Base-by-base conservation (phyloP, 2,888 invertebrate species). In the Panorpa germanica region DNA sequence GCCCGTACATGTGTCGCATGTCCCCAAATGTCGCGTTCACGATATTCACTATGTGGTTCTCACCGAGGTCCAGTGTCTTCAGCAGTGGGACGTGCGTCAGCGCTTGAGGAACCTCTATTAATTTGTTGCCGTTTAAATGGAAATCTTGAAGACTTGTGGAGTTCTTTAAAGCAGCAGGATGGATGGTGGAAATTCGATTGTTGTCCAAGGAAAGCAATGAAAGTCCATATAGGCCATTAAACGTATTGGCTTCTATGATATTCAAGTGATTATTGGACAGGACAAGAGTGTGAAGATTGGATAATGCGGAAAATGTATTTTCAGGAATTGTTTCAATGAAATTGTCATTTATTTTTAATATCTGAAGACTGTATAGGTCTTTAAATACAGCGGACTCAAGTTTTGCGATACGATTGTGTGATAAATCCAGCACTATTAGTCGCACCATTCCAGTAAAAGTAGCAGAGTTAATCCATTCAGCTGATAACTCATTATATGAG, bases 381-480 rank as follows among this genome's bases (percentile, higher is more conserved):
- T 76, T 63, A 44, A 83, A 81, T 35, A 81, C 64, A 8, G 72
- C 67, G 29, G 71, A 65, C 52, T 81, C 80, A 43, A 83, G 56
- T 51, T 74, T 71, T 8, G 65, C 65, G 35, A 85, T 70, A 41
- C 70, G 60, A 49, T 85, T 85, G 47, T 67, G 66, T 26, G 80
- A 76, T 39, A 82, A 60, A 47, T 81, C 78, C 34, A 85, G 57
- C 39, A 77, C 74, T 15, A 78, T 71, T 9, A 85, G 60, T 34
- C 80, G 62, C 41, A 76, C 69, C 22, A 83, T 57, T 40, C 80
- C 78, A 27, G 70, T 61, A 50, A 83, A 82, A 8, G 81, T 81
- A 3, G 72, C 75, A 13, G 78, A 67, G 47, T 76, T 78, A 37
- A 80, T 74, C 80, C 78, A 80, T 46, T 80, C 81, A 27, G 76